Base-by-base conservation (phyloP, 2,888 invertebrate genomes). In the Drosophila eohydei region DNA sequence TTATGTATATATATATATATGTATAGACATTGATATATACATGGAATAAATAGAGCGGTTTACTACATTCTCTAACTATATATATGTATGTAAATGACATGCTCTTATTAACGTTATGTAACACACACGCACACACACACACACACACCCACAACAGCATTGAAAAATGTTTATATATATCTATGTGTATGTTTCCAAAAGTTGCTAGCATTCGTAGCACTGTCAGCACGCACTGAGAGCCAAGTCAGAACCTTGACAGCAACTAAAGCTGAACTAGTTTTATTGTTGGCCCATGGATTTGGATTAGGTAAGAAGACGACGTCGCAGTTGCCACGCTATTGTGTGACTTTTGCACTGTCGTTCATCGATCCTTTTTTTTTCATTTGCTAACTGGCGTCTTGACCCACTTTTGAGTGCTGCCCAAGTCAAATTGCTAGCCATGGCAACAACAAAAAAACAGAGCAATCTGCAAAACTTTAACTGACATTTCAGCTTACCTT, bases 371-470 rank as follows among this genome's bases (percentile, higher is more conserved):
- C 71, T 57, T 65, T 68, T 52, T 52, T 38, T 52, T 38, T 11
- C 6, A 57, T 65, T 64, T 56, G 44, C 57, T 71, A 61, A 69
- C 61, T 72, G 56, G 50, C 66, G 59, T 75, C 85, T 88, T 84
- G 84, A 88, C 84, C 84, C 83, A 88, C 64, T 88, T 83, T 83
- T 78, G 61, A 57, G 44, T 67, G 58, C 26, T 69, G 34, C 14
- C 56, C 60, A 34, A 51, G 44, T 44, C 38, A 40, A 71, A 69
- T 36, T 16, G 36, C 14, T 6, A 16, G 43, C 41, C 12, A 28
- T 28, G 56, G 58, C 50, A 44, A 38, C 43, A 52, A 34, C 28
- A 52, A 61, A 36, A 40, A 8, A 16, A 11, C 16, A 21, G 21
- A 21, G 26, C 28, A 21, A 32, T 14, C 36, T 50, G 50, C 8